Evolutionary conservation across 2,888 invertebrate species (phyloP).

Genomic region (Drosophila paranaensis): DNA sequence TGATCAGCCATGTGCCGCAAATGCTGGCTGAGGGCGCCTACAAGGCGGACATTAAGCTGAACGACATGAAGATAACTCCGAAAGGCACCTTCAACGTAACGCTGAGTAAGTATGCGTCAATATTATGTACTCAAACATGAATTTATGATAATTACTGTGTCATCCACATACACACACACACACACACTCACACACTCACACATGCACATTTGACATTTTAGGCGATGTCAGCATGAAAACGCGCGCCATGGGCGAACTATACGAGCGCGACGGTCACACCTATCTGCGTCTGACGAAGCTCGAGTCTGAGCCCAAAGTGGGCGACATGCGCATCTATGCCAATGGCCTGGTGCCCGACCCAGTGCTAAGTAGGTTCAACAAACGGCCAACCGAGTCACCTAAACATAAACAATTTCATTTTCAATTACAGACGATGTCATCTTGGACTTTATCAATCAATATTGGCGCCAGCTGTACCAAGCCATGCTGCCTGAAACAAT

Average conservation of each 20-base stretch:
- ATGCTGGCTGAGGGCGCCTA: conserved; percentile 87
- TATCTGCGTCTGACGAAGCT: conserved; percentile 87
- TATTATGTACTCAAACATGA: background rate
- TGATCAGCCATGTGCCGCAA: conserved; percentile 87
- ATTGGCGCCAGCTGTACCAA: conserved; percentile 86
- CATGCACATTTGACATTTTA: conserved; percentile 65
- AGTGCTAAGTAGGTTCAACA: conserved; percentile 87
- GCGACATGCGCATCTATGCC: conserved; percentile 87
- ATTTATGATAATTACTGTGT: conserved; percentile 15
- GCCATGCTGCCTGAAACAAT: conserved; percentile 85
- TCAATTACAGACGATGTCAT: conserved; percentile 75
- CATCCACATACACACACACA: conserved; percentile 1
- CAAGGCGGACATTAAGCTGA: conserved; percentile 87
- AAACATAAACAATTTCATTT: background rate
- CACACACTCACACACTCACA: background rate
- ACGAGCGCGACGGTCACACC: conserved; percentile 86
- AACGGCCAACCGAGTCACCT: background rate
- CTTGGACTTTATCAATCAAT: conserved; percentile 86
- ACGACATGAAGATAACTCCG: conserved; percentile 87
- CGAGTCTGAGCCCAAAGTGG: conserved; percentile 88
- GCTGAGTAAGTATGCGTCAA: conserved; percentile 86
- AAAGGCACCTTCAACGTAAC: conserved; percentile 87
- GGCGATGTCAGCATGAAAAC: conserved; percentile 87
- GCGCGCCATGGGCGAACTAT: conserved; percentile 87
- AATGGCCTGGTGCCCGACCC: conserved; percentile 88